Conservation (phyloP, 2,888 invertebrate genomes). For the Xiphydria camelus region DNA sequence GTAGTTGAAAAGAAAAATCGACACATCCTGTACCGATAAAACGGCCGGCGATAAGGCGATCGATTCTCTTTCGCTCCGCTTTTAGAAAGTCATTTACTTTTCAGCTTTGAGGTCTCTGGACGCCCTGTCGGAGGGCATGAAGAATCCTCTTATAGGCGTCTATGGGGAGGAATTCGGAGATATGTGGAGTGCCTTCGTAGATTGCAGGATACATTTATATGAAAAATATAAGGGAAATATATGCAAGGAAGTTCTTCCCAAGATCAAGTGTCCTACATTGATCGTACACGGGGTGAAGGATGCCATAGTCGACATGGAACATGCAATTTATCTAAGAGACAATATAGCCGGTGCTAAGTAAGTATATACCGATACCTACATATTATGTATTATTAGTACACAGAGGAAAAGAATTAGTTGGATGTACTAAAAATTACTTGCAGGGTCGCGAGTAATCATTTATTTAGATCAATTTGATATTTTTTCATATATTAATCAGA, state of each 20-base stretch:
- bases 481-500: no score
- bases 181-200: constrained; percentile 76
- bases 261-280: constrained; percentile 75
- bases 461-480: no score
- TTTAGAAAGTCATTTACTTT: no score
- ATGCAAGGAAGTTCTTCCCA: constrained; percentile 66
- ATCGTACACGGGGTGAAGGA: constrained; percentile 86
- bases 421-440: no score
- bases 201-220: constrained; percentile 64
- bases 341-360: constrained; percentile 72
- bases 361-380: constrained; percentile 39
- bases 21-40: no score
- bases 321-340: constrained; percentile 71
- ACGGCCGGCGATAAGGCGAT: no score
- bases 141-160: constrained; percentile 69
- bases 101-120: constrained; percentile 71
- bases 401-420: no score
- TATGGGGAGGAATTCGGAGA: constrained; percentile 75
- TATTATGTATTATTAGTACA: no score
- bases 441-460: no score
- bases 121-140: constrained; percentile 80
- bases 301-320: constrained; percentile 73
- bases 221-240: constrained; percentile 71
- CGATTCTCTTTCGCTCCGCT: no score
- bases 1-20: constrained; percentile 22